A percentile compares a stretch with the other conserved stretches of the same genome.
Conservation (phyloP, 2,888 invertebrate species). For the Exocentrus adspersus region DNA sequence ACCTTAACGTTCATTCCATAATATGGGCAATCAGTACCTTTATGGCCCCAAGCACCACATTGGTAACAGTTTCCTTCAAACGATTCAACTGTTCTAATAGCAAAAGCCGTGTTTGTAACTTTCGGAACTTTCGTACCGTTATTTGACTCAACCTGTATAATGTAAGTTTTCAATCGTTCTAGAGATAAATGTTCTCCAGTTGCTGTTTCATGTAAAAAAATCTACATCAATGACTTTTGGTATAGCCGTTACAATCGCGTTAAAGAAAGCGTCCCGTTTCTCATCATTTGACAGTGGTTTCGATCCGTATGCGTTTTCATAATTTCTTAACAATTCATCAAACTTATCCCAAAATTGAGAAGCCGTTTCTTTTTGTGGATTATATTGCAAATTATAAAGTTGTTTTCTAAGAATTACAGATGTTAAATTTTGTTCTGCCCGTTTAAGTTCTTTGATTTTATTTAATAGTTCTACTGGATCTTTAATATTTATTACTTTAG, state of each 20-base stretch:
- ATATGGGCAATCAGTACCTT: too few relatives aligned
- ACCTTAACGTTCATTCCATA: too few relatives aligned
- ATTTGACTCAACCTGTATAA: too few relatives aligned
- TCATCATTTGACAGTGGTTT: constrained; percentile 1
- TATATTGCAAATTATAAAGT: constrained; percentile 6
- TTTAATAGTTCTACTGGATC: constrained; percentile 11
- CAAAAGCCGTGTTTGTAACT: too few relatives aligned
- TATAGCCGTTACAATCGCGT: not conserved
- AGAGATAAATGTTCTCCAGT: not conserved
- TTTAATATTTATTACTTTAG: constrained; percentile 10
- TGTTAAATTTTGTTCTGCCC: constrained; percentile 15
- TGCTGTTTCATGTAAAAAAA: not conserved
- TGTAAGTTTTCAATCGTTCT: too few relatives aligned
- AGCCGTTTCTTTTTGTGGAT: constrained; percentile 3
- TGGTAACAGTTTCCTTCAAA: too few relatives aligned
- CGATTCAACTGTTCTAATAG: too few relatives aligned
- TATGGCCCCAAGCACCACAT: too few relatives aligned
- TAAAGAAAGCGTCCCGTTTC: constrained; percentile 1
- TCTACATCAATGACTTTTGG: not conserved
- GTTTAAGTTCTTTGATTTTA: constrained; percentile 11
- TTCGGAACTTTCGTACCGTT: too few relatives aligned
- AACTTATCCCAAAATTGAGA: constrained; percentile 3
- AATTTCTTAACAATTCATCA: not conserved
- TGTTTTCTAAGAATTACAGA: constrained; percentile 6
- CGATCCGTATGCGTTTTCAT: too few relatives aligned